Conservation (phyloP, 2,888 invertebrate species). For the Plagodis dolabraria region DNA sequence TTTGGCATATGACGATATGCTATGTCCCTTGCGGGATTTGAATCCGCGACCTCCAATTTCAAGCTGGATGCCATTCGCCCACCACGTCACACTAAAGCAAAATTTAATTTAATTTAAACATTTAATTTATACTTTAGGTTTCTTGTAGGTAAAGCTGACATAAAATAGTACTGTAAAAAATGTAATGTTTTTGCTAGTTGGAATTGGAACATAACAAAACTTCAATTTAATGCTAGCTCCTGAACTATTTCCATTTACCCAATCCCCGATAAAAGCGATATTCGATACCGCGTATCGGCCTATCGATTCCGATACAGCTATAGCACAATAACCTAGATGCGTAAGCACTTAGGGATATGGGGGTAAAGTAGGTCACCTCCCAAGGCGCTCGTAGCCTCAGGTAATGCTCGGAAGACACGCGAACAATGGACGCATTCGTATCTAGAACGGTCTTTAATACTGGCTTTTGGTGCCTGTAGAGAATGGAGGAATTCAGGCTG, state of each 20-base stretch:
- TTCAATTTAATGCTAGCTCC: constrained; percentile 2
- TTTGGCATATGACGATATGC: too few relatives aligned
- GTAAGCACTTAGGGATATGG: constrained; percentile 75
- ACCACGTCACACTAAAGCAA: too few relatives aligned
- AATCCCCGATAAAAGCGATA: constrained; percentile 68
- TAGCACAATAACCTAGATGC: constrained; percentile 75
- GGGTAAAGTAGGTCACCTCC: constrained; percentile 72
- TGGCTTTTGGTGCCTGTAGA: constrained; percentile 39
- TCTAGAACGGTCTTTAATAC: constrained; percentile 45
- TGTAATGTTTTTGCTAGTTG: too few relatives aligned
- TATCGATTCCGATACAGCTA: constrained; percentile 63
- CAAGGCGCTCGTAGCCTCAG: constrained; percentile 61
- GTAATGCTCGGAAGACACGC: constrained; percentile 71
- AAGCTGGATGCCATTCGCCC: too few relatives aligned
- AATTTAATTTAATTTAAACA: too few relatives aligned
- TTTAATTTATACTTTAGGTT: too few relatives aligned
- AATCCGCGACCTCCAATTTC: too few relatives aligned
- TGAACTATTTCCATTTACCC: constrained; percentile 57
- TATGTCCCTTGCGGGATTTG: too few relatives aligned
- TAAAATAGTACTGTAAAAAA: too few relatives aligned
- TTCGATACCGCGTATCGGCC: constrained; percentile 56
- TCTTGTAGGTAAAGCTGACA: too few relatives aligned
- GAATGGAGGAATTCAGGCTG: constrained; percentile 39
- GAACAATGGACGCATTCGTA: constrained; percentile 61
- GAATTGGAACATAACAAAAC: too few relatives aligned